Evolutionary conservation across 2,113 vertebrate species (phyloP).

Genomic region (Shinisaurus crocodilurus): DNA sequence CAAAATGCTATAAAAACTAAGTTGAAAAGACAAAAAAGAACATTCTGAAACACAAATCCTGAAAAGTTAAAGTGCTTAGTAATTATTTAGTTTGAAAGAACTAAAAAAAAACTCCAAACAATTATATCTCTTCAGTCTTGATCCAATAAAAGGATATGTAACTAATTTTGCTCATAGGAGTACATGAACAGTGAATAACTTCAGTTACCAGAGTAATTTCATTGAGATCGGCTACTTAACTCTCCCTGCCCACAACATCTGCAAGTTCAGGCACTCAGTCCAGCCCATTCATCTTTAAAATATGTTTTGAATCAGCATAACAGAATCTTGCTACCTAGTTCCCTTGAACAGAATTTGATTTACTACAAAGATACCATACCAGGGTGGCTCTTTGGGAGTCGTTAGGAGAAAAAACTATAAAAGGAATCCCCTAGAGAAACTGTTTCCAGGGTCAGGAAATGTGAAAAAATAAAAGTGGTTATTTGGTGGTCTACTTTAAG

Average conservation of each 20-base stretch:
- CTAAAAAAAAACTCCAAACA: not conserved
- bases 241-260: slow-evolving; percentile 25
- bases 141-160: not conserved
- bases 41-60: not conserved
- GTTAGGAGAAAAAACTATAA: slow-evolving; percentile 80
- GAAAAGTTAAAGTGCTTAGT: not conserved
- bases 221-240: slow-evolving; percentile 19
- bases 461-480: slow-evolving; percentile 66
- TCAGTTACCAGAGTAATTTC: not conserved
- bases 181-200: not conserved
- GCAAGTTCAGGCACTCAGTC: not conserved
- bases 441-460: slow-evolving; percentile 81
- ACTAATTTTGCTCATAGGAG: not conserved
- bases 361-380: slow-evolving; percentile 74
- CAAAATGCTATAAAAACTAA: not conserved
- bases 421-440: slow-evolving; percentile 78
- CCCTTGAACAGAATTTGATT: slow-evolving; percentile 75
- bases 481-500: slow-evolving; percentile 63
- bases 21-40: not conserved
- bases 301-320: slow-evolving; percentile 67
- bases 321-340: slow-evolving; percentile 47
- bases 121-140: not conserved
- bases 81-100: not conserved
- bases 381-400: slow-evolving; percentile 72
- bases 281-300: not conserved